phyloP scores from a whole-genome alignment of 2,113 vertebrate species.

The crab-eating macaque (Macaca fascicularis) region T2T-MFA8v1.1 NC_088391.1:95731001-95731500 shows the following conservation, averaged over 20 bases:
- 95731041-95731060: background rate
- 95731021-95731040: background rate
- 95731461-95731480: background rate
- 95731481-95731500: background rate
- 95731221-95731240: background rate
- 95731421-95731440: background rate
- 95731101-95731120: background rate
- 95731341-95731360: background rate
- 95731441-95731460: background rate
- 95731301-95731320: rapidly evolving
- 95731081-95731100: rapidly evolving
- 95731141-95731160: rapidly evolving
- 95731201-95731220: background rate
- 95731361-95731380: background rate
- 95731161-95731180: background rate
- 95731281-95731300: background rate
- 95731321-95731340: background rate
- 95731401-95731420: background rate
- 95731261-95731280: background rate
- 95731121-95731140: background rate
- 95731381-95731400: slow-evolving; percentile 3
- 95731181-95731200: background rate
- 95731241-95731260: background rate
- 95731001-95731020: background rate
- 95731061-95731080: rapidly evolving